Evolutionary conservation across 2,888 invertebrate genomes (phyloP).

Genomic region (Girardia tigrina): DNA sequence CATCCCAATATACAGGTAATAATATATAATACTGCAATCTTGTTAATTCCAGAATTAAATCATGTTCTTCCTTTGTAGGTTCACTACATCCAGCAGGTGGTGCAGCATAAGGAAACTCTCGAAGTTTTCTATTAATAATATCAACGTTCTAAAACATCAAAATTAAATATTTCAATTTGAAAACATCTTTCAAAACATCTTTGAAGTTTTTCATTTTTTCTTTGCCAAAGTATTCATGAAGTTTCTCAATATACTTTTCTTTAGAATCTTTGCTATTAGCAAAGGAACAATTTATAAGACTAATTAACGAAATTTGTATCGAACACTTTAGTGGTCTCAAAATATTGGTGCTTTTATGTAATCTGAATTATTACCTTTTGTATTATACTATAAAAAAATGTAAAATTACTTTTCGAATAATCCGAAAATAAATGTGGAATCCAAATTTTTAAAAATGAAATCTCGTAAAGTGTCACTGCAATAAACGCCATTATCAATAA

Average conservation of each 20-base stretch:
- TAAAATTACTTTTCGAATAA: constrained; percentile 1
- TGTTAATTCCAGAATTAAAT: neutral
- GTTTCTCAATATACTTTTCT: constrained; percentile 1
- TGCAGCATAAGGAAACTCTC: neutral
- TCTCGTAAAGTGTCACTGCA: neutral
- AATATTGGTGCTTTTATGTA: constrained; percentile 5
- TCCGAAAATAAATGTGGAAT: neutral
- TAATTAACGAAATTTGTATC: neutral
- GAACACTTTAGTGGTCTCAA: neutral
- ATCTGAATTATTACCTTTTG: neutral
- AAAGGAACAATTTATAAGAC: constrained; percentile 1
- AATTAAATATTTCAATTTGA: neutral
- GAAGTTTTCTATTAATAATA: neutral
- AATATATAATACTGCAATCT: neutral
- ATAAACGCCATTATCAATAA: neutral
- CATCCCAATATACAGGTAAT: neutral
- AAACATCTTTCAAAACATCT: neutral
- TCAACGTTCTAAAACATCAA: neutral
- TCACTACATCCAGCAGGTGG: neutral
- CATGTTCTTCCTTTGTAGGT: constrained; percentile 5
- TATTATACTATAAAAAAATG: neutral
- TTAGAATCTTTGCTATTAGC: neutral
- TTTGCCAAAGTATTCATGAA: neutral
- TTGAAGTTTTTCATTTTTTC: neutral
- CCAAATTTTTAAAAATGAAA: constrained; percentile 15